phyloP scores from a whole-genome alignment of 2,113 vertebrate species.

The Natator depressus region DNA sequence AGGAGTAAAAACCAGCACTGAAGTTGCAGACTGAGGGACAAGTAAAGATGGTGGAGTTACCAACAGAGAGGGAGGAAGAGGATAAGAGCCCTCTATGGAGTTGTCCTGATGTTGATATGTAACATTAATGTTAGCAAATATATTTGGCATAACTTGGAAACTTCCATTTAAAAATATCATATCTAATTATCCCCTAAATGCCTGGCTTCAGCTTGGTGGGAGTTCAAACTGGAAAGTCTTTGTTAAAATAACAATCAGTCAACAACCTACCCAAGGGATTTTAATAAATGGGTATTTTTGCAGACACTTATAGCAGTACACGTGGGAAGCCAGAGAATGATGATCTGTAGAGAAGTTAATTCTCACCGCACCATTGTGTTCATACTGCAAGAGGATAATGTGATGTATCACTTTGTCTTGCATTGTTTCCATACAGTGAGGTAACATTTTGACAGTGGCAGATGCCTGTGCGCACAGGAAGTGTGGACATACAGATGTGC shows the following conservation, averaged over 20 bases:
- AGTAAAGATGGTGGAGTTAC: background rate
- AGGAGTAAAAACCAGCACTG: background rate
- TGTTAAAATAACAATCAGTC: background rate
- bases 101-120: background rate
- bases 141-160: background rate
- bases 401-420: background rate
- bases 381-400: background rate
- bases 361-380: slow-evolving; percentile 3
- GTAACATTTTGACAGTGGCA: background rate
- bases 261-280: background rate
- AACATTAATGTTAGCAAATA: background rate
- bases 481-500: background rate
- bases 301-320: background rate
- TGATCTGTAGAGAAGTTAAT: slow-evolving; percentile 6
- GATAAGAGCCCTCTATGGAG: background rate
- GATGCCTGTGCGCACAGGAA: rapidly evolving
- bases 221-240: background rate
- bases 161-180: background rate
- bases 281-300: slow-evolving; percentile 2
- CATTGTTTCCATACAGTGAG: background rate
- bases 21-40: background rate
- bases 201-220: background rate
- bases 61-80: background rate
- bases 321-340: background rate
- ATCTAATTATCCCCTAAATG: background rate